A percentile compares a stretch with the other conserved stretches of the same genome.
phyloP scores from a whole-genome alignment of 2,797 vertebrate genomes.

The Phrynocephalus vlangalii region DNA sequence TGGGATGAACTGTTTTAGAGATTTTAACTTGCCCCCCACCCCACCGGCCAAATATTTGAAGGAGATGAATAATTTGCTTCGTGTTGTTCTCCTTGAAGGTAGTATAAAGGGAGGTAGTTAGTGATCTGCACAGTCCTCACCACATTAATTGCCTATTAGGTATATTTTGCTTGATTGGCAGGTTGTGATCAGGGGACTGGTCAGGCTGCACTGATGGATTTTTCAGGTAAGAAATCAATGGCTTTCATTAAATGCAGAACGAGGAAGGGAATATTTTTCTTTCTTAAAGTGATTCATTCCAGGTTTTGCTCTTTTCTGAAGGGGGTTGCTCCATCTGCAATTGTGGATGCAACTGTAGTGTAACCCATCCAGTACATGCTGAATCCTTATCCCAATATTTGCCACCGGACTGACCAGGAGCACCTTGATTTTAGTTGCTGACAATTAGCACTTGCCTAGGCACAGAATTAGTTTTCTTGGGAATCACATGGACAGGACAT shows the following conservation, averaged over 20 bases:
- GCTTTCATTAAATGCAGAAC: conserved; percentile 37
- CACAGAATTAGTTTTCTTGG: no score
- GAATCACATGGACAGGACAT: no score
- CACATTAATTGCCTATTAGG: conserved; percentile 40
- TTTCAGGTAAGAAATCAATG: conserved; percentile 46
- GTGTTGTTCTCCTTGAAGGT: background rate
- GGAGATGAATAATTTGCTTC: rapidly evolving
- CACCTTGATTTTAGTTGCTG: no score
- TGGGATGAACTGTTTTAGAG: background rate
- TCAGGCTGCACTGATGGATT: conserved; percentile 45
- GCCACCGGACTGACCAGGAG: no score
- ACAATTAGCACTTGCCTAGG: no score
- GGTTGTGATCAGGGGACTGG: conserved; percentile 29
- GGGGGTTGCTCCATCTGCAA: rapidly evolving
- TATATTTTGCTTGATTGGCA: conserved; percentile 53
- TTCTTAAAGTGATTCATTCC: background rate
- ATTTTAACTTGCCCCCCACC: background rate
- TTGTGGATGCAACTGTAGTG: background rate
- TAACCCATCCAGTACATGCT: no score
- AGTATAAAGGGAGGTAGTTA: conserved; percentile 24
- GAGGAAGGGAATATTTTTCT: conserved; percentile 20
- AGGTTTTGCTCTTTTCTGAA: background rate
- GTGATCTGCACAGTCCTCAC: conserved; percentile 6
- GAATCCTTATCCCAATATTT: no score
- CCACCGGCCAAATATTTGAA: background rate